Evolutionary conservation across 2,797 vertebrate species (phyloP).

Genomic region (Taeniopygia guttata): DNA sequence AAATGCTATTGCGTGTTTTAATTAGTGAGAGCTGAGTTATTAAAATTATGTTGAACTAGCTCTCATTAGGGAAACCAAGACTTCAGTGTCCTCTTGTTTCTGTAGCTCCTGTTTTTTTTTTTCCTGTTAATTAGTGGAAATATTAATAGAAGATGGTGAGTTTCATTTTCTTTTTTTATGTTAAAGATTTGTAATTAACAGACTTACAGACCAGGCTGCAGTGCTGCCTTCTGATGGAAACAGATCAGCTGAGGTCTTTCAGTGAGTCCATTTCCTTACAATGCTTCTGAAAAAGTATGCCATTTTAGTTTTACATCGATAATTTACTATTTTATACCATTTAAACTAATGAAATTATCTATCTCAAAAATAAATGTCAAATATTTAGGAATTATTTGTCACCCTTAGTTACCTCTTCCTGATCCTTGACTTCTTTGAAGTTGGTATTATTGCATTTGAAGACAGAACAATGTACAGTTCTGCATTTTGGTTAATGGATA

Average conservation of each 20-base stretch:
- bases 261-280: background rate
- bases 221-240: background rate
- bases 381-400: background rate
- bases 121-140: background rate
- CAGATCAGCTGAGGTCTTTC: background rate
- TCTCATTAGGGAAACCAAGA: slow-evolving; percentile 15
- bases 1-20: background rate
- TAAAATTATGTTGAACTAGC: background rate
- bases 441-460: background rate
- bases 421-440: background rate
- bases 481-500: background rate
- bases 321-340: background rate
- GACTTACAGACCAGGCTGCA: background rate
- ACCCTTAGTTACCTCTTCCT: background rate
- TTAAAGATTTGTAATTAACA: slow-evolving; percentile 15
- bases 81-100: background rate
- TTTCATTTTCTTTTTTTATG: background rate
- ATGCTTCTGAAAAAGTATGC: background rate
- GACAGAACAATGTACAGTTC: background rate
- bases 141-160: background rate
- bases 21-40: background rate
- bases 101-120: background rate
- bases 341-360: background rate
- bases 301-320: background rate
- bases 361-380: background rate